These are phyloP conservation scores for Nebria ingens DNA, from an alignment of 1,140 invertebrate species.

Conservation along the genomic window DNA sequence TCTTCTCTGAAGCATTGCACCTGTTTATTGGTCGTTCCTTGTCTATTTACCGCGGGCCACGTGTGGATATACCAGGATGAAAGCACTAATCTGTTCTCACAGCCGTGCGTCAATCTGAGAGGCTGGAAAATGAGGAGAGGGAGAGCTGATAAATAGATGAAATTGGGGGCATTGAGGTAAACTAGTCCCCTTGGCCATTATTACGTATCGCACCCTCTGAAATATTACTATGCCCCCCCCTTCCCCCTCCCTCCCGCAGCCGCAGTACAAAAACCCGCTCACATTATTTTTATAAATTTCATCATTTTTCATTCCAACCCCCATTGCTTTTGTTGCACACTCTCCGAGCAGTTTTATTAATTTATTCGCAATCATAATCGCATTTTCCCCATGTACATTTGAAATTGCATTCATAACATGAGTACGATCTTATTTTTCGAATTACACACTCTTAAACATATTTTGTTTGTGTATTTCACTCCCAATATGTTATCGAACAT, in stretches of 20 bases:
- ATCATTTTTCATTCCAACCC: neutral
- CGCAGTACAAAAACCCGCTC: neutral
- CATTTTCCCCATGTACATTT: neutral
- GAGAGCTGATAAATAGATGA: neutral
- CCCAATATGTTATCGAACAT: too few relatives aligned
- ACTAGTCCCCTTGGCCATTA: neutral
- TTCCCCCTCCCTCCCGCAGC: too few relatives aligned
- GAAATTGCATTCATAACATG: neutral
- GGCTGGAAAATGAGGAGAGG: neutral
- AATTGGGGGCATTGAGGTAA: neutral
- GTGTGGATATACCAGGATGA: too few relatives aligned
- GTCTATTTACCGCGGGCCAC: too few relatives aligned
- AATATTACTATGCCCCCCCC: too few relatives aligned
- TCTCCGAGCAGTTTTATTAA: neutral
- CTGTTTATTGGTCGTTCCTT: too few relatives aligned
- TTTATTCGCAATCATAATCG: neutral
- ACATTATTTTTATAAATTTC: neutral
- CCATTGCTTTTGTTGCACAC: neutral
- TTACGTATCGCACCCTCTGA: neutral
- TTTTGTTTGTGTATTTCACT: too few relatives aligned
- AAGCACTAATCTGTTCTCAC: neutral
- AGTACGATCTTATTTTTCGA: too few relatives aligned
- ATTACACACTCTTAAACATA: too few relatives aligned
- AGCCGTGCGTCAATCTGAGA: too few relatives aligned
- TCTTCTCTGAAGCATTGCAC: too few relatives aligned